Evolutionary conservation across 2,888 invertebrate genomes (phyloP).

Genomic region (Gryllus longicercus): DNA sequence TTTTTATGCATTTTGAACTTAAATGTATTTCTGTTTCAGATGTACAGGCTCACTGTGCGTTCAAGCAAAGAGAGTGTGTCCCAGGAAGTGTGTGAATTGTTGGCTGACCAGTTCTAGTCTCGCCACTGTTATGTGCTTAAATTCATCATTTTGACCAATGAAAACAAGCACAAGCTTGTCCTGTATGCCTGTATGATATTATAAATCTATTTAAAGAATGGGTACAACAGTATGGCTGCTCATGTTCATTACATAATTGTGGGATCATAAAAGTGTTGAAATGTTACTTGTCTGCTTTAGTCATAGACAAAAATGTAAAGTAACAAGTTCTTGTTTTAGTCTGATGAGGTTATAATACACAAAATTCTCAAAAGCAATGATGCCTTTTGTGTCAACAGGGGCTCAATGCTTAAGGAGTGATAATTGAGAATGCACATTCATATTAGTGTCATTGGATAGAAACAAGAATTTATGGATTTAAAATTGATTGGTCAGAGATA

Average conservation of each 20-base stretch:
- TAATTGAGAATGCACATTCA: constrained; percentile 4
- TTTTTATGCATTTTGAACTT: not conserved
- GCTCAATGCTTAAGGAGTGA: not conserved
- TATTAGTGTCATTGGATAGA: not conserved
- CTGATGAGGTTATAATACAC: not conserved
- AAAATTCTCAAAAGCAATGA: not conserved
- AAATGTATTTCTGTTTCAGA: constrained; percentile 58
- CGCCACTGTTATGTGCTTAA: constrained; percentile 17
- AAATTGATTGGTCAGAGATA: not conserved
- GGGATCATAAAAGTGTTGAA: not conserved
- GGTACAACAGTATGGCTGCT: constrained; percentile 8
- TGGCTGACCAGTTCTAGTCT: constrained; percentile 89
- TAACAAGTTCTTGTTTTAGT: constrained; percentile 7
- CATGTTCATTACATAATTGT: not conserved
- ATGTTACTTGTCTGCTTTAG: constrained; percentile 17
- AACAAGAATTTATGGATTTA: not conserved
- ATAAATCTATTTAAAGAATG: constrained; percentile 17
- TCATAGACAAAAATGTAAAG: not conserved
- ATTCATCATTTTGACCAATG: constrained; percentile 19
- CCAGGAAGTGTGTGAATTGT: constrained; percentile 85
- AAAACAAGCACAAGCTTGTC: not conserved
- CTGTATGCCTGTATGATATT: constrained; percentile 21
- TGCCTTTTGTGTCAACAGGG: not conserved
- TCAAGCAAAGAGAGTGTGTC: constrained; percentile 96
- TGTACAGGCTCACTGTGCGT: constrained; percentile 97